Evolutionary conservation across 2,888 invertebrate genomes (phyloP).

Genomic region (Acanthosoma haemorrhoidale): DNA sequence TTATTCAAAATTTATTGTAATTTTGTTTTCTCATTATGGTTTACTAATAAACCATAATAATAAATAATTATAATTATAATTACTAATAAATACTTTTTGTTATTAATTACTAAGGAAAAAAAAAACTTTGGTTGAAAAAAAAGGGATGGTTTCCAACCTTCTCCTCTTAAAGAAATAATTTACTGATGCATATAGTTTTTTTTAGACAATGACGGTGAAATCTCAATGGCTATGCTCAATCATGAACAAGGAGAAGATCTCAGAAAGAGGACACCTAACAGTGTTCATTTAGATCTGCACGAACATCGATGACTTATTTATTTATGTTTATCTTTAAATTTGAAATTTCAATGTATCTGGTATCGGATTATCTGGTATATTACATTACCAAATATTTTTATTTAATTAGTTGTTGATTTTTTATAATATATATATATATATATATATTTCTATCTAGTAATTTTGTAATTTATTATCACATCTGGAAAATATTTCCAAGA

Average conservation of each 20-base stretch:
- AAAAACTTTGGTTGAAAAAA: too few relatives aligned
- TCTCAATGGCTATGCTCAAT: not conserved
- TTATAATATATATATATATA: not conserved
- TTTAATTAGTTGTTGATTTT: not conserved
- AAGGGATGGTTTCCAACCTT: too few relatives aligned
- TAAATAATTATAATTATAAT: too few relatives aligned
- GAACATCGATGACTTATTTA: not conserved
- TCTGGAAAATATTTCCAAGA: not conserved
- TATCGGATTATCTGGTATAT: not conserved
- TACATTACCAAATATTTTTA: not conserved
- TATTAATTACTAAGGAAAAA: too few relatives aligned
- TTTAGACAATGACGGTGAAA: not conserved
- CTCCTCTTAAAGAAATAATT: too few relatives aligned
- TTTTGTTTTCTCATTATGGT: too few relatives aligned
- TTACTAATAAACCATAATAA: too few relatives aligned
- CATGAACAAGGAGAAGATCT: constrained; percentile 5
- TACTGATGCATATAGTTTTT: too few relatives aligned
- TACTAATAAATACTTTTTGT: too few relatives aligned
- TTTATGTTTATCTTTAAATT: not conserved
- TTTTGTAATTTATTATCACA: not conserved
- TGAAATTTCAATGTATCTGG: not conserved
- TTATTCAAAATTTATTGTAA: not conserved
- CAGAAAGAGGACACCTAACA: constrained; percentile 20
- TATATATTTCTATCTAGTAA: not conserved
- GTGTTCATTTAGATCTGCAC: constrained; percentile 15